These are phyloP conservation scores for Parazoanthus swiftii DNA, from an alignment of 92 coral and sea anemone genomes.

Conservation along the genomic window DNA sequence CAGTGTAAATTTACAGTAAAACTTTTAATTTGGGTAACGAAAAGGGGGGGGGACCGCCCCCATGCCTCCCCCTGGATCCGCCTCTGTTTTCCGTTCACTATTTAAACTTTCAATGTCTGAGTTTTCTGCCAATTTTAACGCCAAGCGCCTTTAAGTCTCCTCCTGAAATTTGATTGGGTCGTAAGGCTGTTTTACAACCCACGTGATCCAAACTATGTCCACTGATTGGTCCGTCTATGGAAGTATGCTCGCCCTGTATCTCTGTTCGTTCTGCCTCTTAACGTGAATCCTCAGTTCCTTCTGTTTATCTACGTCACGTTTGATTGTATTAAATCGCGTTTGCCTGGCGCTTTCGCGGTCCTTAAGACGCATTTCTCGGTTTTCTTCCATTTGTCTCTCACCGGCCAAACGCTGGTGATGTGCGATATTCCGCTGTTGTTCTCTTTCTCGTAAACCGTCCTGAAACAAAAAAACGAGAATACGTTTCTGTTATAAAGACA, in stretches of 20 bases:
- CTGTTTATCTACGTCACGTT: slow-evolving; percentile 66
- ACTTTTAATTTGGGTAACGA: too few species aligned
- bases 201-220: background rate
- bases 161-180: too few species aligned
- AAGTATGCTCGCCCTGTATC: slow-evolving; percentile 78
- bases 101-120: background rate
- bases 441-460: slow-evolving; percentile 77
- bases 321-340: slow-evolving; percentile 58
- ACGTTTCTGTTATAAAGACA: background rate
- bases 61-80: too few species aligned
- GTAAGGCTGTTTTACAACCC: too few species aligned
- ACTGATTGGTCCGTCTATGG: slow-evolving; percentile 22
- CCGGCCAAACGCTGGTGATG: slow-evolving; percentile 72
- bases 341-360: slow-evolving; percentile 61
- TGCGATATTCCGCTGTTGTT: slow-evolving; percentile 62
- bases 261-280: slow-evolving; percentile 73
- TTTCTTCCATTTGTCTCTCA: slow-evolving; percentile 65
- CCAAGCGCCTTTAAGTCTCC: background rate
- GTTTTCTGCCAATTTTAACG: background rate
- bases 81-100: background rate
- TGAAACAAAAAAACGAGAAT: slow-evolving; percentile 20
- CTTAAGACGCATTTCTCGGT: slow-evolving; percentile 59
- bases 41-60: too few species aligned
- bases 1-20: too few species aligned
- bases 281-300: slow-evolving; percentile 78